Evolutionary conservation across 2,888 invertebrate species (phyloP), one percentile per base, ranked within the genome.

Genomic region (Luperina testacea): DNA sequence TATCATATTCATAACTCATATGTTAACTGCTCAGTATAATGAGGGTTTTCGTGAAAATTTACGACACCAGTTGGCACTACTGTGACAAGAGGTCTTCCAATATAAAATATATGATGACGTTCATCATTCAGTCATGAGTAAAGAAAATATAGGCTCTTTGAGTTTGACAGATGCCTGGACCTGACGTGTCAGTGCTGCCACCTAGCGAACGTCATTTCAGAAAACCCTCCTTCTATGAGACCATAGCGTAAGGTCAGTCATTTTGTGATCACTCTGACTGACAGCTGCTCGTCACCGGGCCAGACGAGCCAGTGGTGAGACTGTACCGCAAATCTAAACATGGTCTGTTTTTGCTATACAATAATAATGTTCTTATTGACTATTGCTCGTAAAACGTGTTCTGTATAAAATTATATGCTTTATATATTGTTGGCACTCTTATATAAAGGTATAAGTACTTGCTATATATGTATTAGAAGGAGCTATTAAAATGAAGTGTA

Each of bases 391-490:
- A 85, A 73, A 73, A 68, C 73, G 72, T 72, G 77, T 75, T 42
- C 38, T 69, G 38, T 84, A 85, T 85, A 84, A 85, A 85, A 85
- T 81, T 85, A 84, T 84, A 77, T 75, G 65, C 65, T 72, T 72
- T 65, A 38, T 65, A 59, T 81, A 61, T 67, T 63, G 75, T 82
- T 86, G 86, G 87, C 84, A 84, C 84, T 79, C 59, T 48, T 75
- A 51, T 20, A 69, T 13, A 75, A 77, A 85, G 82, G 77, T 82
- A 80, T 48, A 48, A 32, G 32, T 68, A 45, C 45, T 83, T 0
- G 71, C 78, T 78, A 82, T 61, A 17, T 72, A 78, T 15, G 32
- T 32, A 32, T 32, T 63, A 72, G 77, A 77, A 83, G 57, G 81
- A 77, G 61, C 20, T 77, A 83, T 42, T 63, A 45, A 68, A 80